A percentile compares a stretch with the other conserved stretches of the same genome.
phyloP scores from a whole-genome alignment of 2,113 vertebrate species.

The Saimiri boliviensis region DNA sequence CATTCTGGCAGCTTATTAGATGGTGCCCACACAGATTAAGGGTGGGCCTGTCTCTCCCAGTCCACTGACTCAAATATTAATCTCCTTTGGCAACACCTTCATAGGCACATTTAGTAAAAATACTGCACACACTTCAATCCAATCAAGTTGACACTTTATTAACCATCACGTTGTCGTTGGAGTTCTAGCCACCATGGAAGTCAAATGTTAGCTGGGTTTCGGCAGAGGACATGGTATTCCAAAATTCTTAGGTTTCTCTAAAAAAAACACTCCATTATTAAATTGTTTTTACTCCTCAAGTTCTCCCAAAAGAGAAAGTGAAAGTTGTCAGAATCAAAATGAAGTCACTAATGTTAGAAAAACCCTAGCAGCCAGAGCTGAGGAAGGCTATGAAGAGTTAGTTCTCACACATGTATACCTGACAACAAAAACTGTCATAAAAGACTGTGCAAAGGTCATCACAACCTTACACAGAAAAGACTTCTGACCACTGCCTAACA shows the following conservation, averaged over 20 bases:
- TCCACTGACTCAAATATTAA: too few species aligned
- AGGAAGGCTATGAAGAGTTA: not conserved
- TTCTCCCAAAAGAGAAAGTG: not conserved
- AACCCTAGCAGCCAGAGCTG: not conserved
- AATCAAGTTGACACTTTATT: too few species aligned
- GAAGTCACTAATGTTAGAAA: not conserved
- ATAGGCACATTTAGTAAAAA: too few species aligned
- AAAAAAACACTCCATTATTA: not conserved
- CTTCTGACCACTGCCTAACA: not conserved
- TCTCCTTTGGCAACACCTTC: too few species aligned
- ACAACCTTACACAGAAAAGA: not conserved
- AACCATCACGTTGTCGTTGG: not conserved
- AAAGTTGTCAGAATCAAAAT: not conserved
- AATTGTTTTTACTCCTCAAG: not conserved
- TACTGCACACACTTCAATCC: too few species aligned
- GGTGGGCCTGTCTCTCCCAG: too few species aligned
- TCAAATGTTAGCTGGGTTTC: not conserved
- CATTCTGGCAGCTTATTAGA: too few species aligned
- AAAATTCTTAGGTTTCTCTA: not conserved
- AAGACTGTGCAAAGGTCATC: not conserved
- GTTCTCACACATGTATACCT: not conserved
- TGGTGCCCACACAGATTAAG: too few species aligned
- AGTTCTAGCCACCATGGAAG: not conserved
- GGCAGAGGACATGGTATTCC: not conserved
- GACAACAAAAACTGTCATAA: not conserved